These are phyloP conservation scores for Gila orcuttii DNA, from an alignment of 2,113 vertebrate species.

Conservation along the genomic window DNA sequence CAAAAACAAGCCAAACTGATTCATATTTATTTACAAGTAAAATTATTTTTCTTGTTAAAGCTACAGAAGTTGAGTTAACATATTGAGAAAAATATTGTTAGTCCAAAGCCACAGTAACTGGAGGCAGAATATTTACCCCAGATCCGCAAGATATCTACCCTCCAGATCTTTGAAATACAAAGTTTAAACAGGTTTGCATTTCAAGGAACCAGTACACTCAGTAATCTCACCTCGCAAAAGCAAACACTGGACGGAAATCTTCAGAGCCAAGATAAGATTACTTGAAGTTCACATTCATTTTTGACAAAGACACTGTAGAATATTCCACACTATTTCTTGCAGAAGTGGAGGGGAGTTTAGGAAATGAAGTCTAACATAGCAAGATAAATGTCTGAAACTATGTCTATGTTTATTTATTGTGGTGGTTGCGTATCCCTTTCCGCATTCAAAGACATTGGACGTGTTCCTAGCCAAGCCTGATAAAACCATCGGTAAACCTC, in stretches of 20 bases:
- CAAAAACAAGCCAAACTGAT: constrained; percentile 3
- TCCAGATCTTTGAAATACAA: constrained; percentile 49
- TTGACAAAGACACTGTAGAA: constrained; percentile 34
- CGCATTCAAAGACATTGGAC: constrained; percentile 24
- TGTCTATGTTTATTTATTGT: constrained; percentile 55
- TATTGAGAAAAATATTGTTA: not conserved
- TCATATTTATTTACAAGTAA: not conserved
- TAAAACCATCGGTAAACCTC: constrained; percentile 47
- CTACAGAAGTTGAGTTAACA: not conserved
- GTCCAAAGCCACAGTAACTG: constrained; percentile 18
- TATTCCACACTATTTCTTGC: constrained; percentile 18
- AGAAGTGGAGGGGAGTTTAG: constrained; percentile 37
- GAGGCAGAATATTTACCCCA: constrained; percentile 45
- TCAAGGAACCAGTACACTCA: constrained; percentile 25
- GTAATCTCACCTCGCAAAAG: constrained; percentile 32
- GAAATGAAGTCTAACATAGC: constrained; percentile 44
- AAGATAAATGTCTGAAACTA: constrained; percentile 50
- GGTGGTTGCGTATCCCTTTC: constrained; percentile 29
- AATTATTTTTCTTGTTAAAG: not conserved
- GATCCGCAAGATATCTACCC: constrained; percentile 13
- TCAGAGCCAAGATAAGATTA: constrained; percentile 46
- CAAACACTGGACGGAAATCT: constrained; percentile 43
- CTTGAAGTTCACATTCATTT: constrained; percentile 44
- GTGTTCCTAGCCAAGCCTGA: constrained; percentile 33
- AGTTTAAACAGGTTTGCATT: constrained; percentile 20